Conservation (phyloP, 2,888 invertebrate genomes). For the Ctena decussata region DNA sequence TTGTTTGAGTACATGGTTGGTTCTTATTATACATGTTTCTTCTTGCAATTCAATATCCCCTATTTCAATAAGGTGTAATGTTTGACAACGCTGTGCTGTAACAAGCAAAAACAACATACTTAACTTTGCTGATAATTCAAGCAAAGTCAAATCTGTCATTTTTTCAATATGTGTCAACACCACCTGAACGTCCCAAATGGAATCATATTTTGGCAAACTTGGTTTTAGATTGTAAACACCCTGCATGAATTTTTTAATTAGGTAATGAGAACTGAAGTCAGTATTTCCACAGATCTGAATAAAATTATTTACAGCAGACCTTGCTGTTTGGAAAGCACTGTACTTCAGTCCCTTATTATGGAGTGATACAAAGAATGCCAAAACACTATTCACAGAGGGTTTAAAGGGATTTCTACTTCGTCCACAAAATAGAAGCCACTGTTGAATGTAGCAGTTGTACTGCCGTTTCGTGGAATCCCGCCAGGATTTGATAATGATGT, state of each 20-base stretch:
- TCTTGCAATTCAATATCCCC: constrained; percentile 19
- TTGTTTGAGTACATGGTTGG: constrained; percentile 43
- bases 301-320: constrained; percentile 22
- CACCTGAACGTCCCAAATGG: constrained; percentile 49
- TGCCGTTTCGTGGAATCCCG: constrained; percentile 16
- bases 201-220: constrained; percentile 35
- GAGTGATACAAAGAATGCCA: constrained; percentile 18
- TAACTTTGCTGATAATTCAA: constrained; percentile 37
- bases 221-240: constrained; percentile 38
- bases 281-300: not conserved
- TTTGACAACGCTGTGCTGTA: constrained; percentile 51
- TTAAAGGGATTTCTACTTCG: constrained; percentile 24
- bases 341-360: constrained; percentile 11
- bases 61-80: constrained; percentile 40
- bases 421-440: constrained; percentile 23
- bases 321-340: constrained; percentile 35
- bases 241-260: constrained; percentile 42
- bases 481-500: not conserved
- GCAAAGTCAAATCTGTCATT: constrained; percentile 15
- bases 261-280: constrained; percentile 19
- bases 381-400: constrained; percentile 22
- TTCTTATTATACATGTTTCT: constrained; percentile 17
- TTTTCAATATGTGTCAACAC: constrained; percentile 35
- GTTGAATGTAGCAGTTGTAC: constrained; percentile 17
- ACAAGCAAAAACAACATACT: constrained; percentile 40